Evolutionary conservation across 2,888 invertebrate genomes (phyloP), one percentile per base, ranked within the genome.

Genomic region (Cerastis leucographa): DNA sequence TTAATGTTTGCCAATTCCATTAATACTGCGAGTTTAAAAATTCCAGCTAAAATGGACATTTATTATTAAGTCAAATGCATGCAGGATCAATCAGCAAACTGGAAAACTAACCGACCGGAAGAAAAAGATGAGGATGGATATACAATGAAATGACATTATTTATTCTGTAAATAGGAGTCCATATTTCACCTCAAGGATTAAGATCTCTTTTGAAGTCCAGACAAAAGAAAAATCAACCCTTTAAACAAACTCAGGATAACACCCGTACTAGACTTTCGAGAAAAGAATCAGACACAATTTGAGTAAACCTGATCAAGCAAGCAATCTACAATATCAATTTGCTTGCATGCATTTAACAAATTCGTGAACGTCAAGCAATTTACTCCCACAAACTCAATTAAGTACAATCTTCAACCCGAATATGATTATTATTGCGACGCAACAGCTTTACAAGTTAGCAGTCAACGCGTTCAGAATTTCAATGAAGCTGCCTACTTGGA

Each of bases 401-500:
- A 79, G 19, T 14, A 69, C 14, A 69, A 61, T 56, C 42, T 80
- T 71, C 40, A 66, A 70, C 46, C 17, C 22, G 25, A 68, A 65
- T 49, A 6, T 44, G 25, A 65, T 65, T 25, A 69, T 59, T 65
- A 68, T 46, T 29, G 54, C 42, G 46, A 66, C 29, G 44, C 29
- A 65, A 54, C 46, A 59, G 69, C n/a, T 81, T 68, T 11, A 54
- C 25, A 25, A 76, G 25, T 56, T 62, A 46, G 17, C 54, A 56
- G 25, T 56, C n/a, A n/a, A 25, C 25, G 19, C 42, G 46, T 61
- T 49, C 17, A 74, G 59, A 82, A 78, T 78, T 69, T 56, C 46
- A 78, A 74, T 83, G 35, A 74, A 73, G 12, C 61, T 59, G 6
- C 46, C 6, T 62, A 71, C n/a, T 74, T 66, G n/a, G n/a, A 54